Conservation (phyloP, 2,888 invertebrate species). For the Uloborus plumipes region DNA sequence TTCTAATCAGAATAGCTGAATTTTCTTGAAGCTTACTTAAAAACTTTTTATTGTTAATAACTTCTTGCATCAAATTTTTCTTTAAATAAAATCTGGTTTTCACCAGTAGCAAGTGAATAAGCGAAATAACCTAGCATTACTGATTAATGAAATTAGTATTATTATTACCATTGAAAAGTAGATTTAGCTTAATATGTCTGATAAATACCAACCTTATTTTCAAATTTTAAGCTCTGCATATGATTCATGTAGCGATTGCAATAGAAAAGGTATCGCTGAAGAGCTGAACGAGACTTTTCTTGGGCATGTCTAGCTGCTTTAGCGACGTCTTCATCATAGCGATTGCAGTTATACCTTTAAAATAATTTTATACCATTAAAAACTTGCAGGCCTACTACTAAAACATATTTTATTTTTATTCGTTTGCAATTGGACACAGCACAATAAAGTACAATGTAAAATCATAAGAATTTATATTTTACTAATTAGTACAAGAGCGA, state of each 20-base stretch:
- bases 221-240: constrained; percentile 97
- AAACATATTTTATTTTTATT: constrained; percentile 10
- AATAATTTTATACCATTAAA: constrained; percentile 2
- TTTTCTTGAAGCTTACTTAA: too few relatives aligned
- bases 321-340: constrained; percentile 96
- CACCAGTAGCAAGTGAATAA: too few relatives aligned
- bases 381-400: neutral
- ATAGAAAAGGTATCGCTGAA: constrained; percentile 97
- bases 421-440: neutral
- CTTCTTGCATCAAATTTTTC: too few relatives aligned
- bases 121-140: too few relatives aligned
- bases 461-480: too few relatives aligned
- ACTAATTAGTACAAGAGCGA: too few relatives aligned
- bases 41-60: too few relatives aligned
- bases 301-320: constrained; percentile 96
- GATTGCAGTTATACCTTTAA: constrained; percentile 90
- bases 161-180: too few relatives aligned
- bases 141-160: too few relatives aligned
- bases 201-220: constrained; percentile 79
- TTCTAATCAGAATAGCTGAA: too few relatives aligned
- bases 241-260: constrained; percentile 99
- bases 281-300: constrained; percentile 91
- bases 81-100: too few relatives aligned
- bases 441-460: neutral
- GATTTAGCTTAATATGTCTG: too few relatives aligned